phyloP scores from a whole-genome alignment of 2,888 invertebrate species.

The Parnassius glacialis region DNA sequence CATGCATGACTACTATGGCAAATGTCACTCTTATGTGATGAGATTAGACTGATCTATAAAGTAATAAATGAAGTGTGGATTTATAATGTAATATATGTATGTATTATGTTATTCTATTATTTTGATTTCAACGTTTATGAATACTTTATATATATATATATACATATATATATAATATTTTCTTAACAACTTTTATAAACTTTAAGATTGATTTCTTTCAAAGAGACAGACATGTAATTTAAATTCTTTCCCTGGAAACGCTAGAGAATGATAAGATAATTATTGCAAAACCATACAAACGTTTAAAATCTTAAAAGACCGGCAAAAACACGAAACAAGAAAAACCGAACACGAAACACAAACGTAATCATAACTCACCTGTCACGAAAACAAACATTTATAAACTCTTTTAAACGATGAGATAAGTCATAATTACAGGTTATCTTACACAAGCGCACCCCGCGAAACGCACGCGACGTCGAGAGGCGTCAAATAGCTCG shows the following conservation, averaged over 20 bases:
- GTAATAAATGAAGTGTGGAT: no score
- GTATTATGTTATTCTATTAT: no score
- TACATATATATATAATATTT: no score
- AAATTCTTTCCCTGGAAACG: conserved; percentile 17
- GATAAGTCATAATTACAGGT: conserved; percentile 28
- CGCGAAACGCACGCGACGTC: conserved; percentile 62
- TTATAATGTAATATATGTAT: no score
- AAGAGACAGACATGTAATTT: conserved; percentile 26
- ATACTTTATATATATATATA: no score
- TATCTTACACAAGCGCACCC: conserved; percentile 45
- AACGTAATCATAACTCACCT: conserved; percentile 54
- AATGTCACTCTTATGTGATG: no score
- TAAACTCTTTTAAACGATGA: conserved; percentile 35
- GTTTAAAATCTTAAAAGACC: conserved; percentile 4
- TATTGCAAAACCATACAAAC: background rate
- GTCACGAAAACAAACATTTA: conserved; percentile 68
- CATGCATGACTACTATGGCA: no score
- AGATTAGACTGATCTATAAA: no score
- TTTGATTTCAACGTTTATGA: no score
- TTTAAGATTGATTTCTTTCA: conserved; percentile 35
- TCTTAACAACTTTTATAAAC: background rate
- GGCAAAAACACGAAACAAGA: conserved; percentile 5
- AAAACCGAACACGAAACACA: conserved; percentile 5
- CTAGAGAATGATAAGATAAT: background rate
- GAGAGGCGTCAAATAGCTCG: conserved; percentile 75